Conservation (phyloP, 2,888 invertebrate genomes). For the Philereme transversata region DNA sequence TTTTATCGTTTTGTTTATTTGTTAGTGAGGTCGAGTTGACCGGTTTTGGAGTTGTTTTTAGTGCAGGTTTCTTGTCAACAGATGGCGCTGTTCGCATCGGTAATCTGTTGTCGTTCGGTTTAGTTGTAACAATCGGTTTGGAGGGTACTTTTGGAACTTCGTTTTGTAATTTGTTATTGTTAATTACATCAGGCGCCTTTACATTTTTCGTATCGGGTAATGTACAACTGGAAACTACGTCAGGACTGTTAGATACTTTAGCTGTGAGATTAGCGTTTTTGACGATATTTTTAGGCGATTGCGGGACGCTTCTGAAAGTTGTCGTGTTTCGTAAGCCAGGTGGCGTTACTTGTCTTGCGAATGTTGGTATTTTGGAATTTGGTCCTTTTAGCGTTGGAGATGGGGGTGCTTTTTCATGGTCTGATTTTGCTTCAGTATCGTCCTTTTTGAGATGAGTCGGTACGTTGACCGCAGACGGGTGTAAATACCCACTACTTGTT, state of each 20-base stretch:
- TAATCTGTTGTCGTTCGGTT: conserved; percentile 70
- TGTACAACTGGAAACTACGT: conserved; percentile 89
- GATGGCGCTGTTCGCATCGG: conserved; percentile 65
- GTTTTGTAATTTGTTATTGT: conserved; percentile 73
- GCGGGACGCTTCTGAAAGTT: conserved; percentile 70
- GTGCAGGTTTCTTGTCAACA: conserved; percentile 68
- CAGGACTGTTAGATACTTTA: conserved; percentile 86
- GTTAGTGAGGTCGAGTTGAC: conserved; percentile 50
- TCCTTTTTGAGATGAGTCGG: conserved; percentile 74
- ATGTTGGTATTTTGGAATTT: conserved; percentile 77
- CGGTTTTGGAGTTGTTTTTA: conserved; percentile 64
- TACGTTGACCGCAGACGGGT: conserved; percentile 88
- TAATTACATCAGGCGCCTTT: conserved; percentile 86
- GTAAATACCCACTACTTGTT: conserved; percentile 89
- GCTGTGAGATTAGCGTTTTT: conserved; percentile 60
- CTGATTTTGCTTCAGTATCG: conserved; percentile 46
- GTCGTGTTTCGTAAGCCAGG: conserved; percentile 75
- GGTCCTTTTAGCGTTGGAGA: conserved; percentile 69
- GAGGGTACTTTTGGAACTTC: conserved; percentile 76
- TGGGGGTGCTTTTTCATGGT: conserved; percentile 66
- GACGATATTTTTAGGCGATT: conserved; percentile 64
- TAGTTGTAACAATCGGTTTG: conserved; percentile 71
- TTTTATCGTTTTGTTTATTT: conserved; percentile 62
- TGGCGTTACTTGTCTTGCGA: conserved; percentile 77
- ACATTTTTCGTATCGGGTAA: conserved; percentile 73